Base-by-base conservation (phyloP, 2,797 vertebrate species). In the Falco berigora region DNA sequence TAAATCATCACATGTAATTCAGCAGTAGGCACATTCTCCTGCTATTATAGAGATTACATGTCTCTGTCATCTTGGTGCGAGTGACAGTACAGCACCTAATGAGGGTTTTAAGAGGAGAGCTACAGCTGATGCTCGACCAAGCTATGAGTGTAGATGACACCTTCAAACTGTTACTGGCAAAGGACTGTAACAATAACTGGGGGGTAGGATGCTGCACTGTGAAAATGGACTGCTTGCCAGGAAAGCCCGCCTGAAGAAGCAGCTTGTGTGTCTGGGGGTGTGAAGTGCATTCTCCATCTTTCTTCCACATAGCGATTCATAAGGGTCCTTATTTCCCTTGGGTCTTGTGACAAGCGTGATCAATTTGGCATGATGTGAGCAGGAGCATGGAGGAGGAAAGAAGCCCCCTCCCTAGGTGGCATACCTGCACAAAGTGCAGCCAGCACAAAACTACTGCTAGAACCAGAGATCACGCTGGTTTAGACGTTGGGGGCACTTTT, bases 1-100 rank as follows among this genome's bases (percentile, higher is more conserved):
- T 17, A 46, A 38, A 20, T 46, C 5, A 7, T 15, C 1, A 0
- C 7, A 21, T 38, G 49, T n/a, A 25, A 38, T 49, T 73, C 0
- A 5, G 21, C 36, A 13, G 59, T 22, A 21, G 42, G 42, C 14
- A 3, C 53, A 38, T 62, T 32, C 72, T 55, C 61, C 17, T 73
- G 42, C 12, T 23, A 5, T 23, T 44, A 4, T 14, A 23, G 59
- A 59, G 59, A 32, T 66, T 12, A 20, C 16, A 36, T 34, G 8
- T 46, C 20, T 27, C 22, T 24, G 46, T 61, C 32, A 1, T 22
- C 5, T 7, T 11, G 23, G 32, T n/a, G 42, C 2, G 7, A 25
- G 15, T 36, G 72, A 47, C 52, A 71, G 25, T 52, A 24, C 46
- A 38, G 38, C 38, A 38, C 38, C 19, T 59, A 27, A 40, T 34